Percentiles rank a stretch among this genome's conserved stretches.
phyloP scores from a whole-genome alignment of 2,888 invertebrate genomes.

The Phengaris alcon region DNA sequence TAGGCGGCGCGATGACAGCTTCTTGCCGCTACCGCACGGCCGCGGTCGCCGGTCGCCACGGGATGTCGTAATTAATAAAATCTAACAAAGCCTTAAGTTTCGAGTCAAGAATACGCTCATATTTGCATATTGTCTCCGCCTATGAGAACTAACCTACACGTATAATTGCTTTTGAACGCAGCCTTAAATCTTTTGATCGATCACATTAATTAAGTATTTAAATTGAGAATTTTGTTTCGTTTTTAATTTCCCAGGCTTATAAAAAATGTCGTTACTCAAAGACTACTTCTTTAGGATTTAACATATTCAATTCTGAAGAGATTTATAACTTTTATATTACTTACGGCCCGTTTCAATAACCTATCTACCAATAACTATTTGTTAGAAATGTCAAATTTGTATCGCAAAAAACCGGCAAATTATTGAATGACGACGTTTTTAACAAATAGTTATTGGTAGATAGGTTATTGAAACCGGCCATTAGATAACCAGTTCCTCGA shows the following conservation, averaged over 20 bases:
- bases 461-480: no score
- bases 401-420: no score
- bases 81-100: conserved; percentile 35
- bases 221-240: conserved; percentile 12
- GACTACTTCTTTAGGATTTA: background rate
- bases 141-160: conserved; percentile 19
- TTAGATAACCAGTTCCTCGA: background rate
- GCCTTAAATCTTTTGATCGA: background rate
- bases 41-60: conserved; percentile 45
- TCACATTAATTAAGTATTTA: background rate
- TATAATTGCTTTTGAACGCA: conserved; percentile 5
- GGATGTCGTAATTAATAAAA: conserved; percentile 65
- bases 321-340: background rate
- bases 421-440: no score
- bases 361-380: no score
- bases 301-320: background rate
- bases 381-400: no score
- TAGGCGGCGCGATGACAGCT: conserved; percentile 72
- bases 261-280: background rate
- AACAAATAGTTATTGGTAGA: no score
- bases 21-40: conserved; percentile 63
- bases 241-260: conserved; percentile 11
- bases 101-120: conserved; percentile 24
- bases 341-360: no score
- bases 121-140: conserved; percentile 28